phyloP scores from a whole-genome alignment of 2,113 vertebrate species.

The Paracanthobrama guichenoti region DNA sequence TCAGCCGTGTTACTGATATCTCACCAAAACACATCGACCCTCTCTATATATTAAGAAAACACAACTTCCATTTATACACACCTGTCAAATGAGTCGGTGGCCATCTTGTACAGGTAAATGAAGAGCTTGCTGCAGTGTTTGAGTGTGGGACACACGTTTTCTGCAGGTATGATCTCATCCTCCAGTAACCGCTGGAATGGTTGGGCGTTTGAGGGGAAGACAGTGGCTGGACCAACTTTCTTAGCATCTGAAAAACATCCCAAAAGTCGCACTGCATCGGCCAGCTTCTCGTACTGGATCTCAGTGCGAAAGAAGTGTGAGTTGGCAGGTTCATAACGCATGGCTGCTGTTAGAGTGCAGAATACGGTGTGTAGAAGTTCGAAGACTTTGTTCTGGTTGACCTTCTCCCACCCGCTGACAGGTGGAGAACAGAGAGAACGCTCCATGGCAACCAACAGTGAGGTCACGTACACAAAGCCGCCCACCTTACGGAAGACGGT shows the following conservation, averaged over 20 bases:
- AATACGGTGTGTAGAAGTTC: conserved; percentile 93
- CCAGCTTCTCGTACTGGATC: conserved; percentile 98
- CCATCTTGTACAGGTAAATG: conserved; percentile 97
- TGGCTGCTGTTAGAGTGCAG: conserved; percentile 93
- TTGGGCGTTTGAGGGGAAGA: conserved; percentile 89
- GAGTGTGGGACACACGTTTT: conserved; percentile 87
- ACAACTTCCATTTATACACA: conserved; percentile 61
- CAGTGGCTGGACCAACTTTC: conserved; percentile 81
- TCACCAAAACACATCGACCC: background rate
- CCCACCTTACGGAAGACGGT: conserved; percentile 98
- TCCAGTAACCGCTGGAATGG: conserved; percentile 94
- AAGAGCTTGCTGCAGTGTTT: conserved; percentile 97
- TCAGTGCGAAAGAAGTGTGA: conserved; percentile 97
- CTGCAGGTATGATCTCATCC: conserved; percentile 81
- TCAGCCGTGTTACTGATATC: background rate
- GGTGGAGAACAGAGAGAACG: conserved; percentile 86
- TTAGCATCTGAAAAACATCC: conserved; percentile 95
- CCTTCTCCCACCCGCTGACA: conserved; percentile 89
- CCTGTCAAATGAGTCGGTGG: conserved; percentile 99
- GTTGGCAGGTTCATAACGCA: conserved; percentile 98
- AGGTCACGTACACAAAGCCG: conserved; percentile 96
- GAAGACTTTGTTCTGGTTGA: conserved; percentile 94
- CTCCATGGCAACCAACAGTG: conserved; percentile 96
- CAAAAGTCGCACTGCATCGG: conserved; percentile 92
- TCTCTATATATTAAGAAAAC: background rate